Base-by-base conservation (phyloP, 2,113 vertebrate species). In the Caracal caracal region DNA sequence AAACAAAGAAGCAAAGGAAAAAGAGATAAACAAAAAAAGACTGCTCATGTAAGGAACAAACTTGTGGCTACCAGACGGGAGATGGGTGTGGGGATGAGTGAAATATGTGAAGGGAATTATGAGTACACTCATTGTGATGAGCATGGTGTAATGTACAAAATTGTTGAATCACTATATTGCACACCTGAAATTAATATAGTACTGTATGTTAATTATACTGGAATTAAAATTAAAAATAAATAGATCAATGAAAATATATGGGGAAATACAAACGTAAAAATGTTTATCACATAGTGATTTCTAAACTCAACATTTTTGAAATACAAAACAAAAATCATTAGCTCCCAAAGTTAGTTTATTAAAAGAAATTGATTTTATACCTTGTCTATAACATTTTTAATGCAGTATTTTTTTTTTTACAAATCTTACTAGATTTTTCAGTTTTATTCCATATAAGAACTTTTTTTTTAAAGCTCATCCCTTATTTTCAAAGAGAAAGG, bases 191-290 rank as follows among this genome's bases (percentile, higher is more conserved):
- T 11, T 73, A 40, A 73, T 73, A 40, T 71, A 40, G 40, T 22
- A 40, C 37, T 73, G 37, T 26, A 73, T 26, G 6, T 40, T 73
- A 40, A 73, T 73, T 40, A 40, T 26, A 24, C 22, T 26, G 37
- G 70, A 40, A 40, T 40, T 73, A 73, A 73, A 73, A 73, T 40
- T 40, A 7, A 24, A 71, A 71, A 71, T 20, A 35, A 70, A 70
- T 53, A 16, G 17, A 53, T 24, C 40, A 73, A 73, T 73, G 22
- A 96, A 96, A 94, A 83, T 66, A 92, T 70, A 93, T 30, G 4
- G 28, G 66, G 82, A 92, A 94, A 88, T 59, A 91, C 90, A 96
- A 90, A 96, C 49, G 84, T 94, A 97, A 40, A 96, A 96, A 97
- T 70, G 17, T 43, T 70, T 89, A 84, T 95, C 51, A 84, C 56